Evolutionary conservation across 1,140 invertebrate species (phyloP), one percentile per base, ranked within the genome.

Genomic region (Oscheius sp.): DNA sequence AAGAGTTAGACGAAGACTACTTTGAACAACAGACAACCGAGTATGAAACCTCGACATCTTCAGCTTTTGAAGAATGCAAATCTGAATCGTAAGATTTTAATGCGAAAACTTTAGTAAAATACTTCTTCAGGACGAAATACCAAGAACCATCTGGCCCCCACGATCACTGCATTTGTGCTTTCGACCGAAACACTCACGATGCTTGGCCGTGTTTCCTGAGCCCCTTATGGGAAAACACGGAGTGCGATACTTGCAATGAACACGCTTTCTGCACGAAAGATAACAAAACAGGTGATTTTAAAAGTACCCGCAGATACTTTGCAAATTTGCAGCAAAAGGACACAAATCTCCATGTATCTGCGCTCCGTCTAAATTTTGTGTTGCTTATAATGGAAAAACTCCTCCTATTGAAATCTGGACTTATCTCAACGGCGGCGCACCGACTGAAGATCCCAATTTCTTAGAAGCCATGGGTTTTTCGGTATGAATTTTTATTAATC

Each of bases 181-280:
- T 80, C 46, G 79, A 80, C 69, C 34, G 79, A 52, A 69, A 64
- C 13, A 80, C 75, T 58, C 78, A 73, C 29, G 79, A 80, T 73
- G 79, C 79, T 18, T 80, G 79, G 79, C 79, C 79, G 2, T 80
- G 79, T 59, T 78, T 79, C 73, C 78, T 77, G 7, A 63, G 71
- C n/a, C 65, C 68, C 28, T 59, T 36, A 10, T 80, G 79, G 79
- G 69, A 73, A 49, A 62, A 73, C 34, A 72, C 80, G n/a, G 49
- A 52, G 36, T 80, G 79, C 45, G 79, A 65, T 15, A 77, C 59
- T 23, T 80, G 79, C 38, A 80, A 80, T 63, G 59, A 72, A 2
- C 74, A 80, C 20, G 73, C 73, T n/a, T 74, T 76, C 32, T 81
- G 79, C 32, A 79, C 59, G n/a, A 68, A 74, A 49, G 68, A 80